A percentile compares a stretch with the other conserved stretches of the same genome.
phyloP scores from a whole-genome alignment of 2,113 vertebrate genomes.

The Varanus komodoensis region DNA sequence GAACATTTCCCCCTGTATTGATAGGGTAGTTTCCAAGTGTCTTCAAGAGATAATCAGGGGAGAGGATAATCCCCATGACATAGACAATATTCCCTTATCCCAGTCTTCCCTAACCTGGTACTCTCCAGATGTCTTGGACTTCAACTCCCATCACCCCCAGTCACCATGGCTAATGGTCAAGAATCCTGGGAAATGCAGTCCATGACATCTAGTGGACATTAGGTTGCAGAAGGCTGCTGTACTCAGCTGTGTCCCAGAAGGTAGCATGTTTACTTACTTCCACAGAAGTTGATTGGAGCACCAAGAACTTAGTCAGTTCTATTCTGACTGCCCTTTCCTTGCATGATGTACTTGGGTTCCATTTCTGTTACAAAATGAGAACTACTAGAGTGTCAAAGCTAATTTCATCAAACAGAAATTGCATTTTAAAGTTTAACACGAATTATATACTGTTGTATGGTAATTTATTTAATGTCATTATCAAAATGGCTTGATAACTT shows the following conservation, averaged over 20 bases:
- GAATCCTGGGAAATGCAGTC: too few species aligned
- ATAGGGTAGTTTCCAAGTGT: neutral
- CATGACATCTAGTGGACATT: too few species aligned
- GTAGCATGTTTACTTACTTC: neutral
- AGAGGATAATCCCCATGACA: neutral
- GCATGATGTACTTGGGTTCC: neutral
- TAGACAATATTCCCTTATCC: neutral
- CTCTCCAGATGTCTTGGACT: too few species aligned
- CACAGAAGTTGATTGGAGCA: too few species aligned
- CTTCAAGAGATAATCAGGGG: neutral
- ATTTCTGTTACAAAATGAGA: neutral
- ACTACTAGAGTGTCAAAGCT: neutral
- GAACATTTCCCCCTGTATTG: neutral
- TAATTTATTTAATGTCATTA: slow-evolving; percentile 44
- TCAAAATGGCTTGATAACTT: slow-evolving; percentile 37
- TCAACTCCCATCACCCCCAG: too few species aligned
- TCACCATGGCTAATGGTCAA: too few species aligned
- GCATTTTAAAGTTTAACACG: slow-evolving; percentile 3
- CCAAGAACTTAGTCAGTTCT: neutral
- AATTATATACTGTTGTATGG: slow-evolving; percentile 22
- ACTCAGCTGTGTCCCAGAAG: neutral
- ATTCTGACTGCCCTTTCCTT: neutral
- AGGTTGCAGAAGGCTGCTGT: too few species aligned
- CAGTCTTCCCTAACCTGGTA: too few species aligned
- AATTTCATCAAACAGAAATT: slow-evolving; percentile 35